Evolutionary conservation across 2,113 vertebrate species (phyloP).

Genomic region (Silurus meridionalis): DNA sequence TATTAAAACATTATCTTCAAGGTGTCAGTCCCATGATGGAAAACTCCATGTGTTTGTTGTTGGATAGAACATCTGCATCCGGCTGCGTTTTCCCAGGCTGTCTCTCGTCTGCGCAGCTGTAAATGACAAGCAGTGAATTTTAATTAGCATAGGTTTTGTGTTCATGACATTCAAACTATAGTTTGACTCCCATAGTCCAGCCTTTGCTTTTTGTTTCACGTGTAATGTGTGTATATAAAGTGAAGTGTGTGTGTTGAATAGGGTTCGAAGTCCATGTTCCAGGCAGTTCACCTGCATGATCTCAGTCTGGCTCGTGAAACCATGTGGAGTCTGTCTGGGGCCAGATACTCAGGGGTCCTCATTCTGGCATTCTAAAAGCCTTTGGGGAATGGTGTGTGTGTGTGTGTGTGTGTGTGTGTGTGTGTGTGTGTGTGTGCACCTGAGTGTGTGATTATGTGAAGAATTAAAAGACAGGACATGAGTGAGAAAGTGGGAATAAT

Average conservation of each 20-base stretch:
- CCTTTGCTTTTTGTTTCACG: neutral
- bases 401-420: neutral
- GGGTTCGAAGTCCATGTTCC: conserved; percentile 14
- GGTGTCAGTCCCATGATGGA: too few relatives aligned
- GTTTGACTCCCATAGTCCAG: neutral
- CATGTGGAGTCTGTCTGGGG: conserved; percentile 48
- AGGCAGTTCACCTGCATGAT: conserved; percentile 35
- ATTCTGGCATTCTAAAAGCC: conserved; percentile 24
- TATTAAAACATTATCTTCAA: too few relatives aligned
- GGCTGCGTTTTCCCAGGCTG: neutral
- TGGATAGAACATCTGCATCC: too few relatives aligned
- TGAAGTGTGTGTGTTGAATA: conserved; percentile 3
- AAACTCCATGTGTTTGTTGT: too few relatives aligned
- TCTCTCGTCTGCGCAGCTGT: neutral
- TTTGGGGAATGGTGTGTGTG: conserved; percentile 23
- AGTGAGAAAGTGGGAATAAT: conserved; percentile 27
- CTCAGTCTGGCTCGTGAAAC: conserved; percentile 5
- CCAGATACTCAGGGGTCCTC: conserved; percentile 18
- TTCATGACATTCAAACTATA: conserved; percentile 4
- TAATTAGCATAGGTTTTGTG: conserved; percentile 30
- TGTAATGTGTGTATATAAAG: conserved; percentile 11
- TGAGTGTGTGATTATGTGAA: conserved; percentile 15
- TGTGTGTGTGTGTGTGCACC: conserved; percentile 1
- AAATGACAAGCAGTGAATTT: conserved; percentile 22
- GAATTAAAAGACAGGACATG: neutral